Evolutionary conservation across 2,888 invertebrate genomes (phyloP), one percentile per base, ranked within the genome.

Genomic region (Sesia apiformis): DNA sequence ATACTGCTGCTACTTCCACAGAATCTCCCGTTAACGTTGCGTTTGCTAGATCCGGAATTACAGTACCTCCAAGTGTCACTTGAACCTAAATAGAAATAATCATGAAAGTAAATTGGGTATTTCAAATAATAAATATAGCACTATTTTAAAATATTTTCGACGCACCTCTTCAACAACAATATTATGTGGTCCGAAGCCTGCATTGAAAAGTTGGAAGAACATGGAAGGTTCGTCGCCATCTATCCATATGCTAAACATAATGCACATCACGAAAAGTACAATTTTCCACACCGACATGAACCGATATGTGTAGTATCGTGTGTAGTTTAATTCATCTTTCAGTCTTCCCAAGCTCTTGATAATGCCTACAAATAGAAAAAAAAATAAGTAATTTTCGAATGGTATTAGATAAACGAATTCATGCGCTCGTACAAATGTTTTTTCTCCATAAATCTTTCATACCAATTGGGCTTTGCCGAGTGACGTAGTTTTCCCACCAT

Each of bases 401-500:
- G 23, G 3, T 42, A 6, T 42, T 42, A 42, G 42, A 42, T 42
- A 42, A 7, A 42, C 7, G 7, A 7, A 42, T 23, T 23, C 23
- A 23, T 23, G 23, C 23, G 23, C 23, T 23, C 23, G 2, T 23
- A 23, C 23, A 23, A 23, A 2, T 23, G 23, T 23, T 23, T 23
- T 23, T 23, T 23, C 23, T 23, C 23, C 23, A 23, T 23, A 23
- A 23, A 42, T 42, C 7, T 41, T 8, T n/a, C 79, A 82, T 76
- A 93, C 94, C 94, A 60, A 97, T 91, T 0, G 96, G 94, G 56
- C 98, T 97, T 67, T 96, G 93, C 56, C 93, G 91, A 56, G 96
- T 95, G 1, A 98, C 96, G 75, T 96, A 99, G 82, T 99, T 99
- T 82, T 99, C 98, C 99, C 99, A 99, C 97, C 98, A 98, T 39